Evolutionary conservation across 2,797 vertebrate species (phyloP).

Genomic region (Podargus strigoides): DNA sequence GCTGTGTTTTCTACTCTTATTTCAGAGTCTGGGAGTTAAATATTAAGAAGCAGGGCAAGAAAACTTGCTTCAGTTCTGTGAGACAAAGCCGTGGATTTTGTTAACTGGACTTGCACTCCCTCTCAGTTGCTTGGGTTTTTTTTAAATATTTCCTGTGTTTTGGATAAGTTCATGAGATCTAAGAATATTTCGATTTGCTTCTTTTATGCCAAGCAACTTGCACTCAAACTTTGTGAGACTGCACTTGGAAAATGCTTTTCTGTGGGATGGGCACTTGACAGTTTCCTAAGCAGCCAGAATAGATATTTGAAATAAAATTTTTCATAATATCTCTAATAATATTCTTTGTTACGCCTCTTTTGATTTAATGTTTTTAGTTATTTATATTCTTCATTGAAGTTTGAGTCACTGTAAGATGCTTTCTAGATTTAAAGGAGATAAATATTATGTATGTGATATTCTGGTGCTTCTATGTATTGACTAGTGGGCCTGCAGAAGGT

Average conservation of each 20-base stretch:
- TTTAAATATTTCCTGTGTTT: constrained; percentile 38
- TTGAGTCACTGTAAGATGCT: not conserved
- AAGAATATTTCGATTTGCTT: constrained; percentile 5
- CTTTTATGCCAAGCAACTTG: not conserved
- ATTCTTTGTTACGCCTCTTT: not conserved
- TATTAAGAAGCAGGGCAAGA: not conserved
- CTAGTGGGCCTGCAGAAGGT: not conserved
- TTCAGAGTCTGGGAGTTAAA: not conserved
- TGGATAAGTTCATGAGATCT: not conserved
- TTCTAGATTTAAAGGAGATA: not conserved
- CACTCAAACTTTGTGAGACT: not conserved
- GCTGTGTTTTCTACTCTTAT: not conserved
- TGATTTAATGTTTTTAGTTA: not conserved
- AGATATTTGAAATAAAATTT: not conserved
- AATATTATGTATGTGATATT: not conserved
- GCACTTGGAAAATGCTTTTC: not conserved
- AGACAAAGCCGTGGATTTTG: not conserved
- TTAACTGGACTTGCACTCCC: not conserved
- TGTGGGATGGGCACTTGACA: not conserved
- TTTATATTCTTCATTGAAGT: not conserved
- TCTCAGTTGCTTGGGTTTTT: constrained; percentile 26
- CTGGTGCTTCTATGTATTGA: not conserved
- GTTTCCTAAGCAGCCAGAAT: not conserved
- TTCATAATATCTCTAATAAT: not conserved
- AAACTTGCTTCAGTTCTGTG: not conserved